Percentiles rank a stretch among this genome's conserved stretches.
These are phyloP conservation scores for Sebastolobus alascanus DNA, from an alignment of 2,797 vertebrate genomes.

Conservation along the genomic window DNA sequence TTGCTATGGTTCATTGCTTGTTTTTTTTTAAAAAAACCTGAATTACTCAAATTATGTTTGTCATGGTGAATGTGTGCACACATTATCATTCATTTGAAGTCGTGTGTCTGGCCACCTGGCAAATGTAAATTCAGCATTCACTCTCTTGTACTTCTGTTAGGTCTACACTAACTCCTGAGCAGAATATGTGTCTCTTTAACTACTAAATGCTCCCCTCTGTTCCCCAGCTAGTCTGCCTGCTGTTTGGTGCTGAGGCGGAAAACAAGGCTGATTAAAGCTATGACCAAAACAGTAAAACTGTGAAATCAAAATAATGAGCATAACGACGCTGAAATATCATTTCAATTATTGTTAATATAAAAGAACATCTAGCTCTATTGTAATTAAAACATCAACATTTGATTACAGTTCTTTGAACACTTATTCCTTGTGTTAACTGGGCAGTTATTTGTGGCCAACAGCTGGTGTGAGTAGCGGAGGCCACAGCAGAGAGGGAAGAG, in stretches of 20 bases:
- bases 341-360: not conserved
- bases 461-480: constrained; percentile 9
- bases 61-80: not conserved
- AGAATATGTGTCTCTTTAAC: constrained; percentile 1
- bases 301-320: constrained; percentile 19
- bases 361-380: not conserved
- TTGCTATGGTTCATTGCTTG: not conserved
- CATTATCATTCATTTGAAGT: constrained; percentile 3
- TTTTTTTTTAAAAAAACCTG: not conserved
- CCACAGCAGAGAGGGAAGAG: not conserved
- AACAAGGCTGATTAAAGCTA: constrained; percentile 12
- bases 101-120: not conserved
- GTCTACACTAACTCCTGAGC: constrained; percentile 1
- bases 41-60: not conserved
- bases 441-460: constrained; percentile 10
- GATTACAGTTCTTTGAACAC: not conserved
- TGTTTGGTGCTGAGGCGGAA: constrained; percentile 17
- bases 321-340: not conserved
- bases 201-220: not conserved
- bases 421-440: not conserved
- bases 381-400: constrained; percentile 3
- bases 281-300: constrained; percentile 7
- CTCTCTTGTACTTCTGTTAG: not conserved
- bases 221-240: not conserved
- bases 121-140: not conserved